Conservation (phyloP, 2,888 invertebrate genomes). For the Bhutanitis thaidina region DNA sequence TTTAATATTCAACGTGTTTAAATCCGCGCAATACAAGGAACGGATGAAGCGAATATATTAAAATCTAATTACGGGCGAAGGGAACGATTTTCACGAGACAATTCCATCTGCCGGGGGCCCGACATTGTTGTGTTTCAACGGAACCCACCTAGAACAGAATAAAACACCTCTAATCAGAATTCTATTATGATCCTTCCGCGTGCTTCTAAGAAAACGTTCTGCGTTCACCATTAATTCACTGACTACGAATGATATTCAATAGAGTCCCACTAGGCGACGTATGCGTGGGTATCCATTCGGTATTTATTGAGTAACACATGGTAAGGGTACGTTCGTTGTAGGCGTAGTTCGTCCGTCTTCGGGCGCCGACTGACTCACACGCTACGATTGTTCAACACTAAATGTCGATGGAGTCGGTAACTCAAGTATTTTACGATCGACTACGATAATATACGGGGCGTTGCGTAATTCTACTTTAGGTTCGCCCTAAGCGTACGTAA, state of each 20-base stretch:
- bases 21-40: constrained; percentile 44
- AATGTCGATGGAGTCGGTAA: constrained; percentile 73
- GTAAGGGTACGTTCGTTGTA: constrained; percentile 39
- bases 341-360: constrained; percentile 58
- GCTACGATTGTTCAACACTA: constrained; percentile 69
- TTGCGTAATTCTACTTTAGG: constrained; percentile 62
- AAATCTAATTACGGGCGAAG: constrained; percentile 65
- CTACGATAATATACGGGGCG: constrained; percentile 72
- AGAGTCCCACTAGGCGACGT: constrained; percentile 17
- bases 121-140: constrained; percentile 56
- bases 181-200: constrained; percentile 48
- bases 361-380: constrained; percentile 69
- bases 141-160: constrained; percentile 49
- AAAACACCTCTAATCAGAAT: constrained; percentile 58
- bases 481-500: constrained; percentile 50
- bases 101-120: constrained; percentile 48
- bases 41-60: constrained; percentile 63
- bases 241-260: constrained; percentile 37
- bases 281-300: constrained; percentile 22
- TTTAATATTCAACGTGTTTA: constrained; percentile 41
- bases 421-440: constrained; percentile 69
- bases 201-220: constrained; percentile 36
- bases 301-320: constrained; percentile 34
- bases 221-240: not conserved
- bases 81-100: constrained; percentile 45